Base-by-base conservation (phyloP, 2,888 invertebrate genomes). In the Chrysodeixis includens region DNA sequence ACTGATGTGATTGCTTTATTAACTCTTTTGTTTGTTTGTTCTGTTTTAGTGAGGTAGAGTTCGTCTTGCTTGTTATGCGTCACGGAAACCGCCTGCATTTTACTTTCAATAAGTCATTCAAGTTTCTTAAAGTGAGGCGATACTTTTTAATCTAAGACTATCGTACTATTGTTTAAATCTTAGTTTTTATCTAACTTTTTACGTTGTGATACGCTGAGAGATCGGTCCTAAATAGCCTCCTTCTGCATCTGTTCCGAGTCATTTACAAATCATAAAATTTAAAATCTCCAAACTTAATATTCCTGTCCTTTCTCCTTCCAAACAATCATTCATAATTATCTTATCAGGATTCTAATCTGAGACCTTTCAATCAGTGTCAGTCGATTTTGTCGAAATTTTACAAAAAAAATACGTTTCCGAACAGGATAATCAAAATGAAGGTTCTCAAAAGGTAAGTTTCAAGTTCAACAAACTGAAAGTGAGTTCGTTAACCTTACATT, bases 1-100 rank as follows among this genome's bases (percentile, higher is more conserved):
- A 71, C 66, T 75, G 80, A 74, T 64, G 74, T 67, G 76, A 82
- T 82, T 76, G 74, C 76, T 83, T 78, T 76, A 82, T 80, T 74
- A 76, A 56, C 56, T 67, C 32, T 16, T 69, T 74, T 59, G 46
- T 76, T 72, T 74, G 55, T 69, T 72, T 67, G 61, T 67, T 68
- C 16, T 7, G 9, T 56, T 56, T 69, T 62, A 53, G 60, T 59
- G 30, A 58, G 53, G 20, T 53, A 35, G 16, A 40, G 60, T 22
- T 32, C 22, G 44, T 18, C 30, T 54, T 46, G 7, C 16, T 68
- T 76, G 59, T 44, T 59, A 57, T 49, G 35, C 30, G 59, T 26
- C 26, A 26, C 6, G 26, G 6, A 26, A 26, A 26, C 26, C n/a
- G n/a, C n/a, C n/a, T n/a, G 26, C 2, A 26, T n/a, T n/a, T n/a